Evolutionary conservation across 2,888 invertebrate species (phyloP).

Genomic region (Ophion slaviceki): DNA sequence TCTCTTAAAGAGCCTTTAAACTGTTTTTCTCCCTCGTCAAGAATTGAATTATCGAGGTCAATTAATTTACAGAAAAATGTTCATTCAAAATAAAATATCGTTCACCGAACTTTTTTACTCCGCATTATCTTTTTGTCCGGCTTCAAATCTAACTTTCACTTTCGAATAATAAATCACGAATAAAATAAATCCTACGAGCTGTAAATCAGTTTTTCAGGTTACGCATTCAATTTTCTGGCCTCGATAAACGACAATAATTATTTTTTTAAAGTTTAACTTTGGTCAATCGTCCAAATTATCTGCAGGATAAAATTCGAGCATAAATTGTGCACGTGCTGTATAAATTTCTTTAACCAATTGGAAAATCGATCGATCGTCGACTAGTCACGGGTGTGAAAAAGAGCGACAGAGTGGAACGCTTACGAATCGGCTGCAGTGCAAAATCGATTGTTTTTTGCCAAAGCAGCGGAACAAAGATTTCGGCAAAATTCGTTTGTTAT

Average conservation of each 20-base stretch:
- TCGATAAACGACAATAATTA: no score
- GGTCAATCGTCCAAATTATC: neutral
- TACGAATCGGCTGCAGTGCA: constrained; percentile 15
- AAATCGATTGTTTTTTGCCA: constrained; percentile 19
- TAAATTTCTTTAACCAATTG: constrained; percentile 24
- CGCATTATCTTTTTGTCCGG: no score
- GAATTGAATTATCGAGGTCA: neutral
- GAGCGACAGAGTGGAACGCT: neutral
- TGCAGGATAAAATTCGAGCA: neutral
- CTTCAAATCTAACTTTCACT: no score
- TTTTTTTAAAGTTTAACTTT: no score
- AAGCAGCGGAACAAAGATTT: constrained; percentile 1
- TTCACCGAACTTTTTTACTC: no score
- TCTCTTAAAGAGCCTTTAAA: no score
- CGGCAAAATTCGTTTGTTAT: constrained; percentile 39
- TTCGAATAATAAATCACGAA: no score
- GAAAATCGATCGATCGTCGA: constrained; percentile 13
- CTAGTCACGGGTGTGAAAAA: constrained; percentile 55
- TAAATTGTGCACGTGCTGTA: neutral
- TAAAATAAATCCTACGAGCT: no score
- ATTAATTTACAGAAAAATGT: neutral
- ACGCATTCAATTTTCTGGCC: no score
- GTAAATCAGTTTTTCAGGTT: no score
- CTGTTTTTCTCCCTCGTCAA: neutral
- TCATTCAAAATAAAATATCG: no score